Percentiles rank a stretch among this genome's conserved stretches.
These are phyloP conservation scores for Eriosoma lanigerum DNA, from an alignment of 1,140 invertebrate species.

Conservation along the genomic window DNA sequence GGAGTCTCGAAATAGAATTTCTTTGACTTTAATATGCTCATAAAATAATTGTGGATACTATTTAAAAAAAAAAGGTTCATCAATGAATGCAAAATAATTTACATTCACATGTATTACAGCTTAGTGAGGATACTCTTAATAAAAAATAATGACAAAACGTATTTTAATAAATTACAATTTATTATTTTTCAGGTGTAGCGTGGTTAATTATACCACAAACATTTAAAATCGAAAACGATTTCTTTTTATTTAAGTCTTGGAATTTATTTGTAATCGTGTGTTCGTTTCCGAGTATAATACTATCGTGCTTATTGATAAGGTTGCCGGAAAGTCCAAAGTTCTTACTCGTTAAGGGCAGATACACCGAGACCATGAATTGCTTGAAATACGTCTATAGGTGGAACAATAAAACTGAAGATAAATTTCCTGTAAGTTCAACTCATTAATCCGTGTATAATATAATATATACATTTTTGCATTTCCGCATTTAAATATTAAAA, in stretches of 20 bases:
- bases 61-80: too few species aligned
- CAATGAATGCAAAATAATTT: too few species aligned
- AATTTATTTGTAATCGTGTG: constrained; percentile 85
- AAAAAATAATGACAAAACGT: too few species aligned
- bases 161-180: constrained; percentile 27
- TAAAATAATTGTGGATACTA: too few species aligned
- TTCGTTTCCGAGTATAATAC: constrained; percentile 81
- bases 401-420: constrained; percentile 74
- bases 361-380: constrained; percentile 76
- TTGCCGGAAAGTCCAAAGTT: constrained; percentile 94
- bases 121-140: too few species aligned
- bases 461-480: too few species aligned
- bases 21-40: too few species aligned
- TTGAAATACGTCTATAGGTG: constrained; percentile 77
- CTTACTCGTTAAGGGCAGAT: constrained; percentile 72
- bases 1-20: too few species aligned
- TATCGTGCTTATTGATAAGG: constrained; percentile 76
- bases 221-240: constrained; percentile 53
- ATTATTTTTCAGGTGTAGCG: constrained; percentile 67
- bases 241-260: constrained; percentile 86
- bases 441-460: too few species aligned
- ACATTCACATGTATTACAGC: too few species aligned
- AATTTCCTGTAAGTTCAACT: constrained; percentile 63
- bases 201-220: constrained; percentile 80
- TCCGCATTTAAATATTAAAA: too few species aligned